phyloP scores from a whole-genome alignment of 2,113 vertebrate species.

The Triplophysa siluroides region DNA sequence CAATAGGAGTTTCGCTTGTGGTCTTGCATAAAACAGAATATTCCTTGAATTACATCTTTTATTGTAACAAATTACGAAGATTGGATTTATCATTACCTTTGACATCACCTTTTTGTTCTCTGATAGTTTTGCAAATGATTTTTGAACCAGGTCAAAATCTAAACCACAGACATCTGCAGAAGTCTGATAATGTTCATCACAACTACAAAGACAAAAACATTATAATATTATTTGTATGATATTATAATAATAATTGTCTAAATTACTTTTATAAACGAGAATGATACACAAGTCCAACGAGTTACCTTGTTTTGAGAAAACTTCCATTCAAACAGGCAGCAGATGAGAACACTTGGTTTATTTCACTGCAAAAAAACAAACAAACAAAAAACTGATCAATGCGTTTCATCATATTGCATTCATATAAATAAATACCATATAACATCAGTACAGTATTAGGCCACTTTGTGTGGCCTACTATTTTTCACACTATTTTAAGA shows the following conservation, averaged over 20 bases:
- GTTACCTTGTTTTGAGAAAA: slow-evolving; percentile 60
- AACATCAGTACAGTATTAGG: no score
- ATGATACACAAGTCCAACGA: background rate
- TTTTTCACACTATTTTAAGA: no score
- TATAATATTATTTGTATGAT: background rate
- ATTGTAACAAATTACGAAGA: no score
- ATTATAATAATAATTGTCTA: no score
- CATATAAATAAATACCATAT: no score
- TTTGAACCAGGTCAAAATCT: slow-evolving; percentile 52
- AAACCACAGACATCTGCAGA: slow-evolving; percentile 46
- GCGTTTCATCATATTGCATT: background rate
- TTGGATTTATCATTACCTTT: slow-evolving; percentile 48
- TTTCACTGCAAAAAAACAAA: slow-evolving; percentile 43
- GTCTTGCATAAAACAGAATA: no score
- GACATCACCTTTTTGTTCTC: slow-evolving; percentile 34
- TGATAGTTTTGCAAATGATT: slow-evolving; percentile 54
- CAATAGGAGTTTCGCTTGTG: no score
- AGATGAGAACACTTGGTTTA: slow-evolving; percentile 57
- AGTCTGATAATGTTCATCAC: slow-evolving; percentile 49
- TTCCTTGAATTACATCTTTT: no score
- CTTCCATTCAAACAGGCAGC: slow-evolving; percentile 57
- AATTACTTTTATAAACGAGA: background rate
- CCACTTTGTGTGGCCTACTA: no score
- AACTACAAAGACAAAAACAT: slow-evolving; percentile 33
- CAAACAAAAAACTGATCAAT: background rate